These are phyloP conservation scores for Leontopithecus rosalia DNA, from an alignment of 2,797 vertebrate genomes.

Conservation along the genomic window DNA sequence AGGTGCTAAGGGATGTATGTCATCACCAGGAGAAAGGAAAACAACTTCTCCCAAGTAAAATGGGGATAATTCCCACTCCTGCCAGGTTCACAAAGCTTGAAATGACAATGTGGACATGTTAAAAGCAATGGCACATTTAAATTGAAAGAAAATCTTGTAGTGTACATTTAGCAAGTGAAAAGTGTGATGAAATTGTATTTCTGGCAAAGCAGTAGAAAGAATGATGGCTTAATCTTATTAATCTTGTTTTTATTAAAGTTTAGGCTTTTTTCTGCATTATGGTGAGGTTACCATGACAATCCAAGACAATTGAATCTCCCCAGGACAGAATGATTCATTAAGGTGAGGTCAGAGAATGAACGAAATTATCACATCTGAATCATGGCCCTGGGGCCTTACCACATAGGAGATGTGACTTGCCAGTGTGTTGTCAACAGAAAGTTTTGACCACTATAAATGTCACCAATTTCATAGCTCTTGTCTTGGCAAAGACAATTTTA, in stretches of 20 bases:
- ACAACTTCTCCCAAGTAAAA: not conserved
- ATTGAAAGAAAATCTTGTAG: not conserved
- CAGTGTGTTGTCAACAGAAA: not conserved
- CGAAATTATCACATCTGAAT: not conserved
- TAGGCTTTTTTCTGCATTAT: not conserved
- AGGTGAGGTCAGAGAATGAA: not conserved
- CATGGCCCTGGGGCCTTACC: not conserved
- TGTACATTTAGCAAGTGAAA: conserved; percentile 29
- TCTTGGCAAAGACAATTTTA: not conserved
- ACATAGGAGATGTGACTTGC: not conserved
- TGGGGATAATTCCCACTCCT: conserved; percentile 34
- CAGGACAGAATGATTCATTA: not conserved
- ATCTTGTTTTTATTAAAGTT: conserved; percentile 11
- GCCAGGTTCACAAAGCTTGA: conserved; percentile 6
- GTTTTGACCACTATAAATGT: not conserved
- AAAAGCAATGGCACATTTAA: conserved; percentile 53
- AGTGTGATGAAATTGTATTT: conserved; percentile 42
- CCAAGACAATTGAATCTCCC: not conserved
- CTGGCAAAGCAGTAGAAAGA: not conserved
- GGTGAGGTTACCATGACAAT: not conserved
- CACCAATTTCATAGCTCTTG: not conserved
- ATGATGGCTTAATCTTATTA: conserved; percentile 22
- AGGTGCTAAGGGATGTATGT: not conserved
- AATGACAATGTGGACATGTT: conserved; percentile 28
- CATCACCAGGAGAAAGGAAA: not conserved